Evolutionary conservation across 2,888 invertebrate species (phyloP).

Genomic region (Caenorhabditis uteleia): DNA sequence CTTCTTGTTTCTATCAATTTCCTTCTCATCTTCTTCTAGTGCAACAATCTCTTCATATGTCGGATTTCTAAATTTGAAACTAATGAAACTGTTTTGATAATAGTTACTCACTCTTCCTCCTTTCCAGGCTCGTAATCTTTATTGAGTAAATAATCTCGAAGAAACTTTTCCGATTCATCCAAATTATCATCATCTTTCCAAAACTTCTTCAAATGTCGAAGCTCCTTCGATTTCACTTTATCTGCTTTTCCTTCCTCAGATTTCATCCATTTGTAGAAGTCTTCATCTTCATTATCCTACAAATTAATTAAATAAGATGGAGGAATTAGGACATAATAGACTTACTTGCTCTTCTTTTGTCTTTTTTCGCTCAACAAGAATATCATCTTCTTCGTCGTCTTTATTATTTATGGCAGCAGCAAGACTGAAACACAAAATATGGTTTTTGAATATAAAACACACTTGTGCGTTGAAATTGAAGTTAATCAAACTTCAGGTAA

Average conservation of each 20-base stretch:
- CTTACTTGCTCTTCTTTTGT: slow-evolving; percentile 69
- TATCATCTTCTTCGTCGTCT: slow-evolving; percentile 71
- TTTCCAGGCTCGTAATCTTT: slow-evolving; percentile 76
- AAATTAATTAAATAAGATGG: not conserved
- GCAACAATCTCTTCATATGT: slow-evolving; percentile 78
- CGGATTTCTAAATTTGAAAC: slow-evolving; percentile 64
- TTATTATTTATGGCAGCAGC: slow-evolving; percentile 43
- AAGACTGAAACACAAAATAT: slow-evolving; percentile 45
- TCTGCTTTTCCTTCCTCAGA: slow-evolving; percentile 70
- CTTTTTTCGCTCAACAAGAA: slow-evolving; percentile 70
- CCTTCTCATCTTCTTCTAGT: slow-evolving; percentile 81
- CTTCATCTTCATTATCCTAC: slow-evolving; percentile 72
- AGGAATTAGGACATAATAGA: too few relatives aligned
- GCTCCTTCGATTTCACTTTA: slow-evolving; percentile 26
- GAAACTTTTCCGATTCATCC: slow-evolving; percentile 84
- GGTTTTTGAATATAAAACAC: not conserved
- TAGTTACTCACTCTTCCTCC: slow-evolving; percentile 28
- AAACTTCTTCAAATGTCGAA: slow-evolving; percentile 39
- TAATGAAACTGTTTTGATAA: not conserved
- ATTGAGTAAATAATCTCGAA: slow-evolving; percentile 89
- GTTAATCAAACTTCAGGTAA: not conserved
- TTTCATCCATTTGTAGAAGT: slow-evolving; percentile 84
- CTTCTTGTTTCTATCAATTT: slow-evolving; percentile 80
- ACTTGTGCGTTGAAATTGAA: not conserved
- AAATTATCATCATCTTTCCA: slow-evolving; percentile 77